A percentile compares a stretch with the other conserved stretches of the same genome.
phyloP scores from a whole-genome alignment of 1,140 invertebrate species.

The Dreissena rostriformis region DNA sequence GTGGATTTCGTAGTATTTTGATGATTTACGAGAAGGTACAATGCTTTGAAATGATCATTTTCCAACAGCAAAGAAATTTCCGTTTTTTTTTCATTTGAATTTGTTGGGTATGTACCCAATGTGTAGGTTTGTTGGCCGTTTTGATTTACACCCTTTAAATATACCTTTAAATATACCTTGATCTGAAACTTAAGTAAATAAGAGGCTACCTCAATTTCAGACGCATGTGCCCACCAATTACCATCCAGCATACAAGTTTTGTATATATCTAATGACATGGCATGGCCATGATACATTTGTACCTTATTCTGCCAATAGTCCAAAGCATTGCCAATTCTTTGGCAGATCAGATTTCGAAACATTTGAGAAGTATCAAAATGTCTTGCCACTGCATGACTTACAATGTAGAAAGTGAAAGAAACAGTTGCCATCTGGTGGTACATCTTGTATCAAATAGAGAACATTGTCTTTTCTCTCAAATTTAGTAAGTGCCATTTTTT shows the following conservation, averaged over 20 bases:
- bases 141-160: too few relatives aligned
- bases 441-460: background rate
- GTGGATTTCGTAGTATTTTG: too few relatives aligned
- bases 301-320: slow-evolving; percentile 17
- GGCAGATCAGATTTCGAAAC: slow-evolving; percentile 20
- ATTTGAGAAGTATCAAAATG: background rate
- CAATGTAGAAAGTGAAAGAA: slow-evolving; percentile 40
- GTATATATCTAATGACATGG: background rate
- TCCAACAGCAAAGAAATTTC: background rate
- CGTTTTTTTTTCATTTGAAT: background rate
- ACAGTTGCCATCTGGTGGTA: slow-evolving; percentile 32
- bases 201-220: slow-evolving; percentile 19
- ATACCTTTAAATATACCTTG: background rate
- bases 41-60: too few relatives aligned
- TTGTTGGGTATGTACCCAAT: background rate
- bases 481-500: too few relatives aligned
- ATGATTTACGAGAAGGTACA: too few relatives aligned
- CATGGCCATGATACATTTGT: background rate
- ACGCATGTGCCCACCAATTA: background rate
- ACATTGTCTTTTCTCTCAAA: too few relatives aligned
- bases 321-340: slow-evolving; percentile 5
- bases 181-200: background rate
- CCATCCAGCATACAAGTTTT: background rate
- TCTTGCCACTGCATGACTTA: background rate
- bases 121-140: too few relatives aligned